These are phyloP conservation scores for Melolontha melolontha DNA, from an alignment of 2,888 invertebrate species.

Conservation along the genomic window DNA sequence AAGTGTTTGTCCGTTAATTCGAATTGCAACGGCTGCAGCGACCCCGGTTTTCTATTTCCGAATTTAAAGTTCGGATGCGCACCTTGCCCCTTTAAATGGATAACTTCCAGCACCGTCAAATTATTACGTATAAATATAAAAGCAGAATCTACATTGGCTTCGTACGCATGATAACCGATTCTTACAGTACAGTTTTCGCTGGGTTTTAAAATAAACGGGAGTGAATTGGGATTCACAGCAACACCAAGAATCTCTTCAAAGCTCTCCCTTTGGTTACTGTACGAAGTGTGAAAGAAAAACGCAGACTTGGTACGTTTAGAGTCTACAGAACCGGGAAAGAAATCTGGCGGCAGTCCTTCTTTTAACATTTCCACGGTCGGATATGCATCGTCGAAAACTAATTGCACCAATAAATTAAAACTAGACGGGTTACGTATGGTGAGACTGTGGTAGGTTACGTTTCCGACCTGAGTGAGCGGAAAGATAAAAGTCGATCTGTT, in stretches of 20 bases:
- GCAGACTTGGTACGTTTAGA: conserved; percentile 38
- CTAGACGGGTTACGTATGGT: conserved; percentile 81
- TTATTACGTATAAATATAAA: conserved; percentile 84
- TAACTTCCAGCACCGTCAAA: conserved; percentile 89
- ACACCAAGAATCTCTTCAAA: conserved; percentile 52
- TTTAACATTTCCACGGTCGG: conserved; percentile 72
- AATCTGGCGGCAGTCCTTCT: conserved; percentile 66
- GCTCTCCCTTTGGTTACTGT: conserved; percentile 28
- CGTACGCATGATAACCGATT: conserved; percentile 67
- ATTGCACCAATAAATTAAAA: conserved; percentile 78
- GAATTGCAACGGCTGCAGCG: conserved; percentile 80
- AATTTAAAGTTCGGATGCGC: conserved; percentile 89
- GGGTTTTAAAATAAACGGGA: conserved; percentile 72
- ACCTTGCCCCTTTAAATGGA: conserved; percentile 86
- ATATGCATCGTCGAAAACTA: conserved; percentile 78
- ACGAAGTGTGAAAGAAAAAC: conserved; percentile 38
- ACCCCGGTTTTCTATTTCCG: conserved; percentile 87
- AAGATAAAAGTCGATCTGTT: conserved; percentile 70
- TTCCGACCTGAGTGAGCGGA: conserved; percentile 81
- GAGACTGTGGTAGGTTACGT: conserved; percentile 74
- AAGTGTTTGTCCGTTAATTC: conserved; percentile 76
- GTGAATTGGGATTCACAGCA: conserved; percentile 65
- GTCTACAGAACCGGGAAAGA: conserved; percentile 52
- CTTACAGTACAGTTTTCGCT: conserved; percentile 67
- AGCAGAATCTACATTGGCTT: conserved; percentile 65